A percentile compares a stretch with the other conserved stretches of the same genome.
phyloP scores from a whole-genome alignment of 2,113 vertebrate species.

The Pseudorectes ferrugineus region DNA sequence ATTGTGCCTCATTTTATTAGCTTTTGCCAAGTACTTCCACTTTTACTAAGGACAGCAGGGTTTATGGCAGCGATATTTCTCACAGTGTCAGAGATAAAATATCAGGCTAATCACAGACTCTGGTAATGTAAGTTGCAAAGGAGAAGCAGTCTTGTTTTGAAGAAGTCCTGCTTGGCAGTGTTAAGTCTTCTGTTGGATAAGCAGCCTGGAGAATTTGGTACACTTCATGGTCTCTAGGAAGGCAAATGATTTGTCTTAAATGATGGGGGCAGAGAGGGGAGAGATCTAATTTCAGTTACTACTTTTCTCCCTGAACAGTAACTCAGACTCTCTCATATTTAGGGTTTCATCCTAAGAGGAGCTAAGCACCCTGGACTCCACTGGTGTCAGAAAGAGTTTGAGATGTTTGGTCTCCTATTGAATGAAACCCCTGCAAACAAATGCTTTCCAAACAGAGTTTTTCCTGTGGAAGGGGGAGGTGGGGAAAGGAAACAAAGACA shows the following conservation, averaged over 20 bases:
- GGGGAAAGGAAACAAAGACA: background rate
- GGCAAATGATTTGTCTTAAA: conserved; percentile 60
- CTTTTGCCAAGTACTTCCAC: conserved; percentile 69
- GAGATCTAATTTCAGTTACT: conserved; percentile 29
- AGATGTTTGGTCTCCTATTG: background rate
- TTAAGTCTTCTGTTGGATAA: conserved; percentile 37
- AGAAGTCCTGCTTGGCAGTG: conserved; percentile 33
- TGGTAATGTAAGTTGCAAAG: conserved; percentile 53
- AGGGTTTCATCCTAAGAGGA: background rate
- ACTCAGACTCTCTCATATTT: background rate
- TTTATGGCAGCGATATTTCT: conserved; percentile 73
- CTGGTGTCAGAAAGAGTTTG: background rate
- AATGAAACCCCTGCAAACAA: background rate
- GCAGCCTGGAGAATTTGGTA: conserved; percentile 11
- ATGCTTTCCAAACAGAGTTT: background rate
- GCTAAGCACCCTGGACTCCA: background rate
- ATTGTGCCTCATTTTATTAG: conserved; percentile 69
- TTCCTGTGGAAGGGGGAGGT: background rate
- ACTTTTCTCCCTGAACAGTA: background rate
- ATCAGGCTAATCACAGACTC: conserved; percentile 67
- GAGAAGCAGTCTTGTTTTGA: conserved; percentile 39
- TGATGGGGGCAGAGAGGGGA: background rate
- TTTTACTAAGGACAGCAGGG: conserved; percentile 67
- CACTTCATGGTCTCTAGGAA: conserved; percentile 33
- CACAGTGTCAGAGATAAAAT: conserved; percentile 70